phyloP scores from a whole-genome alignment of 2,888 invertebrate species.

The Meteorus cinctellus region DNA sequence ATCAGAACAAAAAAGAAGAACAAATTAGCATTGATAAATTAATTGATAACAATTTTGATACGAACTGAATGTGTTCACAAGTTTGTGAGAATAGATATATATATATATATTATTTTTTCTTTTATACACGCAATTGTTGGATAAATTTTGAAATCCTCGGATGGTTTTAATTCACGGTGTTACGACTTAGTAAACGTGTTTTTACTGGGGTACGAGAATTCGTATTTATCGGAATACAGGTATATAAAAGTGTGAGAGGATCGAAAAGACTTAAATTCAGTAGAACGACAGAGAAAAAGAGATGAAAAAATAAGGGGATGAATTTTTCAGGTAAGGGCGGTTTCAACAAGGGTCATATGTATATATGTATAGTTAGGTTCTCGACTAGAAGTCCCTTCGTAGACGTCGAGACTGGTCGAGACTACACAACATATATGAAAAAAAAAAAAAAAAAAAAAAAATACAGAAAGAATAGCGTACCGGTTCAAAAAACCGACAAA shows the following conservation, averaged over 20 bases:
- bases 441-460: background rate
- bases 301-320: conserved; percentile 62
- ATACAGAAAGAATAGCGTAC: conserved; percentile 63
- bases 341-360: conserved; percentile 61
- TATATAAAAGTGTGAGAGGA: conserved; percentile 23
- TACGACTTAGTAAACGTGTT: conserved; percentile 18
- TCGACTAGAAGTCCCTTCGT: background rate
- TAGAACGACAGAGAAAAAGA: conserved; percentile 36
- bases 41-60: conserved; percentile 33
- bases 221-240: conserved; percentile 39
- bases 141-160: conserved; percentile 7
- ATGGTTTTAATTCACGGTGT: conserved; percentile 38
- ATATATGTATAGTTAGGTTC: conserved; percentile 36
- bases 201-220: conserved; percentile 8
- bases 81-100: background rate
- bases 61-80: background rate
- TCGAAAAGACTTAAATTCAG: background rate
- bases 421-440: conserved; percentile 11
- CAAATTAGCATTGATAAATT: conserved; percentile 27
- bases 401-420: conserved; percentile 28
- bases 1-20: conserved; percentile 51
- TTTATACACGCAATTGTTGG: conserved; percentile 4
- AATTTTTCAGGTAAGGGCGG: conserved; percentile 70
- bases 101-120: conserved; percentile 31
- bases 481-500: conserved; percentile 71